phyloP scores from a whole-genome alignment of 2,888 invertebrate species.

The Iselma pallidipennis region DNA sequence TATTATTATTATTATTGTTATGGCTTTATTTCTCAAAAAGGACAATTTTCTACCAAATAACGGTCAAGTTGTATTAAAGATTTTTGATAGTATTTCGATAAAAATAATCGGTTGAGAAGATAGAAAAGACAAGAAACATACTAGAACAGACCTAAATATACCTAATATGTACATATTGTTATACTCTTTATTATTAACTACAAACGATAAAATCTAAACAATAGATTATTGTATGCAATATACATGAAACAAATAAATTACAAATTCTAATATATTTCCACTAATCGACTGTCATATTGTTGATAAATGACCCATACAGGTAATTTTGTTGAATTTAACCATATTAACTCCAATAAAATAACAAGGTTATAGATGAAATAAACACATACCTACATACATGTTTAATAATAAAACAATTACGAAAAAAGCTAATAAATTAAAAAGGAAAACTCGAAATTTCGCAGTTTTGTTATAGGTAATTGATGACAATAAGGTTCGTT shows the following conservation, averaged over 20 bases:
- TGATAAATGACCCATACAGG: slow-evolving; percentile 38
- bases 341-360: background rate
- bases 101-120: background rate
- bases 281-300: slow-evolving; percentile 42
- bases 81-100: background rate
- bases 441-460: too few relatives aligned
- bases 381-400: background rate
- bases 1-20: background rate
- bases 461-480: too few relatives aligned
- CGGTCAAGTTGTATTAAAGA: too few relatives aligned
- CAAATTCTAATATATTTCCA: slow-evolving; percentile 44
- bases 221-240: slow-evolving; percentile 43
- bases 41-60: too few relatives aligned
- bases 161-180: too few relatives aligned
- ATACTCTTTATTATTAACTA: slow-evolving; percentile 20
- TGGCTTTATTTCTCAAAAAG: too few relatives aligned
- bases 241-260: slow-evolving; percentile 46
- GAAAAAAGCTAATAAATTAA: too few relatives aligned
- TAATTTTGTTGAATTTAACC: background rate
- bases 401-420: background rate
- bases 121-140: too few relatives aligned
- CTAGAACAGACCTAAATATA: too few relatives aligned
- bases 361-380: background rate
- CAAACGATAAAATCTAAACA: slow-evolving; percentile 40
- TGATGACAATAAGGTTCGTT: too few relatives aligned